phyloP scores from a whole-genome alignment of 2,888 invertebrate genomes.

The Tineola bisselliella region DNA sequence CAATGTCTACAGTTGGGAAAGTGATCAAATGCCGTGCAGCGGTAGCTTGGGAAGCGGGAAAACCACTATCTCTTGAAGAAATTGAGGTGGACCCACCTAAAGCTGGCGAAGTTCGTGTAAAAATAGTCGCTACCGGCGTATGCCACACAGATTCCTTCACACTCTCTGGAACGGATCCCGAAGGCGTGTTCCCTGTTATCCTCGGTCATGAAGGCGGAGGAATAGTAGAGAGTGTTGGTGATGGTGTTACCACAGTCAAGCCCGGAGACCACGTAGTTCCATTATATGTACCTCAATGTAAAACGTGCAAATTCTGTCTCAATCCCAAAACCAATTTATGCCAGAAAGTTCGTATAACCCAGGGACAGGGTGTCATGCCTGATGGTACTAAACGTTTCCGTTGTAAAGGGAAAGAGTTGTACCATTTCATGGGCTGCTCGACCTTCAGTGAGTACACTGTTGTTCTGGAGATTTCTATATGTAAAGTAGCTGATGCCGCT shows the following conservation, averaged over 20 bases:
- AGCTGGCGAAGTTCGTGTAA: slow-evolving; percentile 89
- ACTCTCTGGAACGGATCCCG: slow-evolving; percentile 86
- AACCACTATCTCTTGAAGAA: slow-evolving; percentile 88
- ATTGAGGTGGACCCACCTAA: slow-evolving; percentile 95
- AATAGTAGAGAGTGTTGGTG: slow-evolving; percentile 96
- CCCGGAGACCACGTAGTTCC: slow-evolving; percentile 98
- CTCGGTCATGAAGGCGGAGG: slow-evolving; percentile 98
- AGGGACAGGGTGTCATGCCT: slow-evolving; percentile 91
- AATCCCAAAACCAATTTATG: slow-evolving; percentile 97
- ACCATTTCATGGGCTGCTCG: slow-evolving; percentile 97
- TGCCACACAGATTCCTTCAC: slow-evolving; percentile 96
- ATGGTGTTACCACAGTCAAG: slow-evolving; percentile 86
- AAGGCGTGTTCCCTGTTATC: slow-evolving; percentile 91
- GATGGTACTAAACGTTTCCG: slow-evolving; percentile 89
- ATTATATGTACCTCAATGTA: slow-evolving; percentile 95
- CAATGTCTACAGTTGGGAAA: slow-evolving; percentile 65
- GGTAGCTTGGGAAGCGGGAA: slow-evolving; percentile 94
- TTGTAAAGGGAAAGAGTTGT: slow-evolving; percentile 78
- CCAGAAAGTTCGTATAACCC: slow-evolving; percentile 86
- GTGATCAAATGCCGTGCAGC: slow-evolving; percentile 93
- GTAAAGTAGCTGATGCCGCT: slow-evolving; percentile 87
- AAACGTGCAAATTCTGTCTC: slow-evolving; percentile 95
- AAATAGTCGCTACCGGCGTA: slow-evolving; percentile 81
- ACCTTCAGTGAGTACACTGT: slow-evolving; percentile 96
- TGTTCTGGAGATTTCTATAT: slow-evolving; percentile 92